Evolutionary conservation across 2,888 invertebrate genomes (phyloP), one percentile per base, ranked within the genome.

Genomic region (Tanypteryx hageni): DNA sequence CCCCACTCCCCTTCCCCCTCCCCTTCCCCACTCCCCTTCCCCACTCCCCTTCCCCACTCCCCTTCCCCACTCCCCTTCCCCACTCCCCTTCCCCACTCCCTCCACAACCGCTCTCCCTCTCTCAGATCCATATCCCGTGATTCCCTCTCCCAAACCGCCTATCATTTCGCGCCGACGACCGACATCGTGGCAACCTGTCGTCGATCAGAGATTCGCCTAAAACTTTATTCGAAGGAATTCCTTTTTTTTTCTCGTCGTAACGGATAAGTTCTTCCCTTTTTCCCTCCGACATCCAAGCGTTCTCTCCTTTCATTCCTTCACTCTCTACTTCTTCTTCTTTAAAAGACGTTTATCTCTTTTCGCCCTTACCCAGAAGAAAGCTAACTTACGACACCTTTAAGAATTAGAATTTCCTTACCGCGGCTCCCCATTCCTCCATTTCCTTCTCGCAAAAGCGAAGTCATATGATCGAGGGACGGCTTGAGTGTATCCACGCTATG

Each of bases 71-170:
- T 57, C n/a, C 86, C 31, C 31, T 27, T 59, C 27, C 31, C 16
- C 86, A 59, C 59, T 22, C 13, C 16, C 86, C 86, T 5, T 2
- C 14, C 31, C 61, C 22, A 13, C 85, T 85, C 59, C 57, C 57
- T 27, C 85, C 61, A 27, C n/a, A 83, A 57, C 83, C 83, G 57
- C 83, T n/a, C 14, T 61, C 31, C 83, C 83, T n/a, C 83, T n/a
- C 14, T 61, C 31, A 18, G 18, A 31, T 18, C 22, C 31, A 58
- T 31, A n/a, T 22, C 16, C 16, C 86, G 27, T 8, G 7, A 5
- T 31, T 61, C 22, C 7, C 85, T 85, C 59, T 27, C 57, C 13
- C 85, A 31, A 27, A 44, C 18, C 64, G n/a, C 68, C 68, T 22
- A n/a, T n/a, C 68, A 68, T 22, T n/a, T 68, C 11, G 22, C 68